Base-by-base conservation (phyloP, 1,140 invertebrate genomes). In the Nephila pilipes region DNA sequence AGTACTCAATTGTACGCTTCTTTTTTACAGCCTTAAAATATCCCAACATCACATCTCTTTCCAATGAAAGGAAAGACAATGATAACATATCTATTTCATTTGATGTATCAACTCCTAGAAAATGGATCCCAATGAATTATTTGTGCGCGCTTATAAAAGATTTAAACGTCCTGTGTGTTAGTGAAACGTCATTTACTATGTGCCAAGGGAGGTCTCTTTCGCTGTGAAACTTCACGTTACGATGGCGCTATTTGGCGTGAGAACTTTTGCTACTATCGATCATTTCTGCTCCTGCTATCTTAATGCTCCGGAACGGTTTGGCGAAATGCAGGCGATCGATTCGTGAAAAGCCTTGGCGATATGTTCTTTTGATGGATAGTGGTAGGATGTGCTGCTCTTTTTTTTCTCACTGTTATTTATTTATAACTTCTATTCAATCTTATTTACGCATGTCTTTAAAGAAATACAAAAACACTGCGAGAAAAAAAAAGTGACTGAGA, bases 261-360 rank as follows among this genome's bases (percentile, higher is more conserved):
- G 36, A 85, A 85, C 80, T 75, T 65, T n/a, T 55, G 38, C 80
- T 85, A 20, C 90, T 92, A 92, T 92, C 80, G 90, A 92, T 92
- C 90, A 92, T 92, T 85, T 69, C 85, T 87, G 32, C 85, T 36
- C 85, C 32, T 87, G 16, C 29, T 80, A 32, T n/a, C 46, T 54
- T 87, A 87, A 54, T 60, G 46, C 75, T 80, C 88, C 75, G 29
- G 55, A 90, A 85, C 80, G 29, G 29, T 46, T 46, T 46, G 38
- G 38, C 38, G 38, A 46, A 46, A 85, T 92, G 90, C 60, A 81
- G 90, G 85, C 69, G 5, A 81, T 55, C 25, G 69, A 58, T 18
- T 29, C 85, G 69, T 81, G 90, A 92, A 85, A 57, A 38, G 38
- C 2, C 22, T 63, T 29, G 32, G 20, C 25, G 69, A 14, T 89